These are phyloP conservation scores for Cynaeus angustus DNA, from an alignment of 2,888 invertebrate genomes.

Conservation along the genomic window DNA sequence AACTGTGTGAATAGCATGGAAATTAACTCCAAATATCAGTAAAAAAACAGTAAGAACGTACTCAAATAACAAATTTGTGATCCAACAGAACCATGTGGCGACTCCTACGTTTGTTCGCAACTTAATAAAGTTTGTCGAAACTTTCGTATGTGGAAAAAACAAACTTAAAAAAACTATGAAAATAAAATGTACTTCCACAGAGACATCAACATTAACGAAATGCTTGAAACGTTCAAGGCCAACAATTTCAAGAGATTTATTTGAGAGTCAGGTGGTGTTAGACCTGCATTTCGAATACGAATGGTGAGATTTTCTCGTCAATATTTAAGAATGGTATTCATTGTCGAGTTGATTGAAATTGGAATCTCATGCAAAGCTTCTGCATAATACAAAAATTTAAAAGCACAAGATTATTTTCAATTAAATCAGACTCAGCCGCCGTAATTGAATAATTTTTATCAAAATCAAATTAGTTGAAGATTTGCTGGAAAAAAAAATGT, in stretches of 20 bases:
- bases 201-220: constrained; percentile 68
- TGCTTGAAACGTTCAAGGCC: constrained; percentile 59
- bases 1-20: no score
- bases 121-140: constrained; percentile 77
- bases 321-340: constrained; percentile 71
- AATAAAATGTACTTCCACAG: constrained; percentile 61
- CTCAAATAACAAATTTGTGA: constrained; percentile 76
- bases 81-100: constrained; percentile 75
- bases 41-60: constrained; percentile 65
- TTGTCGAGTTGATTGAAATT: constrained; percentile 72
- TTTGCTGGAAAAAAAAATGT: not conserved
- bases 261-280: constrained; percentile 55
- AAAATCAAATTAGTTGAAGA: not conserved
- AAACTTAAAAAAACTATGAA: constrained; percentile 67
- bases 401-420: constrained; percentile 31
- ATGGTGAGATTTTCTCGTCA: constrained; percentile 70
- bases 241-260: constrained; percentile 55
- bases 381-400: constrained; percentile 70
- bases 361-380: constrained; percentile 74
- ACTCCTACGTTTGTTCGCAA: constrained; percentile 81
- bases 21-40: constrained; percentile 45
- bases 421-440: not conserved
- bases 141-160: constrained; percentile 79
- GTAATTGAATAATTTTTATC: not conserved
- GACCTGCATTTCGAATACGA: constrained; percentile 64